phyloP scores from a whole-genome alignment of 1,140 invertebrate genomes.

The Trachelipus rathkii region DNA sequence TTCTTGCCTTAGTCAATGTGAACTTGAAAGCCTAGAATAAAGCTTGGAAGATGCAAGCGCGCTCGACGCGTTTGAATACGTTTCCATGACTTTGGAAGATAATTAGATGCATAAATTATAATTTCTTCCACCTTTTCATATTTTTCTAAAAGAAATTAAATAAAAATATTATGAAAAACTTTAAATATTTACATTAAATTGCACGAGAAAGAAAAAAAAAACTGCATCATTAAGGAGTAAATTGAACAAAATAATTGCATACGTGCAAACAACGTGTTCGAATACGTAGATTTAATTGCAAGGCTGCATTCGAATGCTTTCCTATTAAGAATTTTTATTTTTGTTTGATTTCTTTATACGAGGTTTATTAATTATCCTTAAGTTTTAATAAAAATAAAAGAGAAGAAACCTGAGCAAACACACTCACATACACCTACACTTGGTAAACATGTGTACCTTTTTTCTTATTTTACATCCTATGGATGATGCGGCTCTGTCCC shows the following conservation, averaged over 20 bases:
- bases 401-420: no score
- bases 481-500: no score
- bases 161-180: neutral
- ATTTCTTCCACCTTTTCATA: neutral
- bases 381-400: no score
- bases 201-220: no score
- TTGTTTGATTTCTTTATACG: no score
- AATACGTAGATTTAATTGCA: neutral
- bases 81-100: neutral
- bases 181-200: no score
- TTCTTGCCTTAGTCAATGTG: neutral
- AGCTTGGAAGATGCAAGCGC: neutral
- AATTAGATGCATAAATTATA: neutral
- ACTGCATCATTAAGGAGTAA: no score
- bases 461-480: no score
- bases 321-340: neutral
- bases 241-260: no score
- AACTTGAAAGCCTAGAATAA: slow-evolving; percentile 10
- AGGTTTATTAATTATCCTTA: no score
- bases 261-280: neutral
- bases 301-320: slow-evolving; percentile 8
- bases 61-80: neutral
- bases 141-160: neutral
- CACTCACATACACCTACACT: no score
- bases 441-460: no score